A percentile compares a stretch with the other conserved stretches of the same genome.
phyloP scores from a whole-genome alignment of 2,113 vertebrate genomes.

The Leptosomus discolor region DNA sequence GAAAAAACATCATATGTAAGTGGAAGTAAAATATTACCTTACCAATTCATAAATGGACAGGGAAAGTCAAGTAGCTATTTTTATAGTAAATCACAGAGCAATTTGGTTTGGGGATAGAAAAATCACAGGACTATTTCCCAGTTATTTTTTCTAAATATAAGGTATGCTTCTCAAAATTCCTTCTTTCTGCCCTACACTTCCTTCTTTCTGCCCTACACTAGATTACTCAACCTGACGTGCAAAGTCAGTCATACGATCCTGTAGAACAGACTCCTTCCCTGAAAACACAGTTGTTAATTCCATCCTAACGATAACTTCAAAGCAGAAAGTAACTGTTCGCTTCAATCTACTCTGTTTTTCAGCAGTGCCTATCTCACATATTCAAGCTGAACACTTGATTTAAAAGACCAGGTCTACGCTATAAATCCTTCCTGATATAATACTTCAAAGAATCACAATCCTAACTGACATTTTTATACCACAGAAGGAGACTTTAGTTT shows the following conservation, averaged over 20 bases:
- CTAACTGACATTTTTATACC: constrained; percentile 47
- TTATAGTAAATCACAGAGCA: not conserved
- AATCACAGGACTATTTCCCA: not conserved
- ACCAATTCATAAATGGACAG: not conserved
- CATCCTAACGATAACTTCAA: constrained; percentile 18
- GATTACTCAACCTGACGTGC: not conserved
- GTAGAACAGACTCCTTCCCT: not conserved
- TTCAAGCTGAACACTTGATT: not conserved
- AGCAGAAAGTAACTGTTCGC: not conserved
- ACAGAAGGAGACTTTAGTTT: not conserved
- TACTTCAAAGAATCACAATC: constrained; percentile 42
- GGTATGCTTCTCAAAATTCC: not conserved
- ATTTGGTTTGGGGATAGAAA: not conserved
- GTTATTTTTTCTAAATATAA: not conserved
- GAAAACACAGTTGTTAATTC: constrained; percentile 26
- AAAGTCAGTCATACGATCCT: not conserved
- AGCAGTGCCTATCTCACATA: not conserved
- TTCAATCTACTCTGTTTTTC: constrained; percentile 9
- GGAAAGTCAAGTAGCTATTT: not conserved
- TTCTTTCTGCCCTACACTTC: not conserved
- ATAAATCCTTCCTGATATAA: constrained; percentile 19
- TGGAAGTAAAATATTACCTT: not conserved
- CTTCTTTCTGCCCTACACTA: not conserved
- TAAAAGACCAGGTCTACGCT: not conserved
- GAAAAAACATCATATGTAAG: not conserved